Evolutionary conservation across 2,888 invertebrate species (phyloP).

Genomic region (Caenorhabditis wallacei): DNA sequence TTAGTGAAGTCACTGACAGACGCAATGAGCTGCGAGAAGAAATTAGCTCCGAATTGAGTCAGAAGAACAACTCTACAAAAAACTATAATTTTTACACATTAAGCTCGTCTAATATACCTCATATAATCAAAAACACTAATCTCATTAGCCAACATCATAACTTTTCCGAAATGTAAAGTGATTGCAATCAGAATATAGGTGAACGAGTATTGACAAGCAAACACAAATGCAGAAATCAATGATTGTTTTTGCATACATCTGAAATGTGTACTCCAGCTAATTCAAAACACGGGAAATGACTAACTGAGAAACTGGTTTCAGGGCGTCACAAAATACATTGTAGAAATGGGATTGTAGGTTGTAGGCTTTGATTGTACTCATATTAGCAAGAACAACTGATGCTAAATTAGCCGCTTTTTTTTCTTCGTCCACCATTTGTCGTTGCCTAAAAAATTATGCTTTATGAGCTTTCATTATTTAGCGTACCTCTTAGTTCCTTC

Average conservation of each 20-base stretch:
- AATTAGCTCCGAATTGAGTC: constrained; percentile 82
- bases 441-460: constrained; percentile 68
- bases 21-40: constrained; percentile 80
- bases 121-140: constrained; percentile 81
- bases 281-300: background rate
- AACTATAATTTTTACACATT: background rate
- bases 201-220: constrained; percentile 81
- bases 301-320: constrained; percentile 78
- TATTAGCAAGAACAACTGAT: constrained; percentile 79
- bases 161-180: constrained; percentile 76
- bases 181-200: constrained; percentile 81
- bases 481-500: constrained; percentile 72
- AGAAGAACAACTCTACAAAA: constrained; percentile 80
- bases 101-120: constrained; percentile 60
- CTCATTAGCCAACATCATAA: constrained; percentile 81
- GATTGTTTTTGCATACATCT: constrained; percentile 81
- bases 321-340: constrained; percentile 77
- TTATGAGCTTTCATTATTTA: background rate
- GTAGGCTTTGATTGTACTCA: constrained; percentile 82
- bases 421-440: constrained; percentile 82
- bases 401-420: constrained; percentile 81
- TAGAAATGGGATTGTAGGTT: constrained; percentile 80
- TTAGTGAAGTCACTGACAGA: constrained; percentile 78
- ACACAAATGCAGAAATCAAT: constrained; percentile 79
- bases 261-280: too few relatives aligned